Evolutionary conservation across 2,113 vertebrate genomes (phyloP), one percentile per base, ranked within the genome.

Genomic region (Gobiocypris rarus): DNA sequence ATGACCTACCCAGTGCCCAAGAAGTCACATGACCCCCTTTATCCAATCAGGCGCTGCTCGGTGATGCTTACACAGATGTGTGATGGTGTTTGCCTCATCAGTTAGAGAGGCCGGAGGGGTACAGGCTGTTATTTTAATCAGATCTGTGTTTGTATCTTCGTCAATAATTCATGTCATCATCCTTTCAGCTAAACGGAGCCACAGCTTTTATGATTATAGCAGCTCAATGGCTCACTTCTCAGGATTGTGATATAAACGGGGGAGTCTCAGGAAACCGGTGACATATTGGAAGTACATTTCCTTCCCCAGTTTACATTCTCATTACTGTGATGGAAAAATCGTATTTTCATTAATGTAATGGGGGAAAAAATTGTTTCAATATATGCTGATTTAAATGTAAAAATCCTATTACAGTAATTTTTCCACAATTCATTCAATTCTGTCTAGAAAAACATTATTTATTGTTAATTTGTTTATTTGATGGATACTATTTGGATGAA

Each of bases 1-100:
- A 86, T 90, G 91, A 93, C 92, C 91, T 89, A 89, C 82, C 52
- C 54, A 83, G 77, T 63, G 85, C 75, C 31, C 85, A 54, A 87
- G 63, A 34, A 75, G 86, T 91, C 91, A 91, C 89, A 86, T 93
- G 90, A 92, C 87, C 56, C 43, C 7, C 52, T 34, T 84, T 31
- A 80, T 85, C 87, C 87, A 87, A 85, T 89, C 92, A 82, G 83
- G 73, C 0, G 80, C 76, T 87, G 89, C 43, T 61, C 76, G 14
- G 83, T 0, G 71, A 82, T 81, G 67, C 76, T 82, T 43, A 87
- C 78, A 56, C 89, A 92, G 87, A 89, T 90, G 86, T 83, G 43
- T 59, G 85, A 70, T 82, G 81, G 84, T 80, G 87, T 82, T 50
- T 81, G 83, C 81, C 56, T 89, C 71, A 63, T 83, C 74, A 61